Base-by-base conservation (phyloP, 2,888 invertebrate species). In the Chrysopilus asiliformis region DNA sequence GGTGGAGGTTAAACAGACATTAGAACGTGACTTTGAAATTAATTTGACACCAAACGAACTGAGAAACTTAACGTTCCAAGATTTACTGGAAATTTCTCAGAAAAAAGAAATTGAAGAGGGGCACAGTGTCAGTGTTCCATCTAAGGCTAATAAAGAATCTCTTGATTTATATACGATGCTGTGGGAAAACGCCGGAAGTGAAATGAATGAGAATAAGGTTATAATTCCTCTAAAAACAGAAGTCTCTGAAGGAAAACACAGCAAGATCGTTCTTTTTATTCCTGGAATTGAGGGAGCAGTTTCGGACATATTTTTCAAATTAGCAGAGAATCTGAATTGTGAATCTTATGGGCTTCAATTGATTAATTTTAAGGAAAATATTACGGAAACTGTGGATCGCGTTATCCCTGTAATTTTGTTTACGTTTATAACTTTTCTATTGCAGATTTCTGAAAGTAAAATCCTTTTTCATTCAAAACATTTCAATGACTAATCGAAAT, bases 1-100 rank as follows among this genome's bases (percentile, higher is more conserved):
- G 0, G 87, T 93, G 0, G 94, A 97, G 64, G 87, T 97, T 47
- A 93, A 91, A 49, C 91, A 93, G 61, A 81, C 82, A 0, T 60
- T 93, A 2, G 91, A 93, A 57, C 68, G 87, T 49, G 85, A 90
- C 56, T 90, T 81, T 55, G 90, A 93, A 53, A 66, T 94, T 35
- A 77, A 79, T 55, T 67, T 95, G 3, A 78, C 86, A 0, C 79
- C 89, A 4, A 82, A 86, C 53, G 90, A 93, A 47, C 79, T 93
- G 40, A 71, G 90, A 33, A 72, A 73, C 2, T 62, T 91, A 26
- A 90, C 85, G 1, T 79, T 90, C 47, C 57, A 58, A 26, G 60
- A 58, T 43, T 47, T 64, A 6, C 56, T 59, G 40, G 62, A 64
- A 44, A 51, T 44, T 32, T 46, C 52, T 2, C 58, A 58, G 5